Percentiles rank a stretch among this genome's conserved stretches.
Conservation (phyloP, 2,888 invertebrate species). For the Plagodis pulveraria region DNA sequence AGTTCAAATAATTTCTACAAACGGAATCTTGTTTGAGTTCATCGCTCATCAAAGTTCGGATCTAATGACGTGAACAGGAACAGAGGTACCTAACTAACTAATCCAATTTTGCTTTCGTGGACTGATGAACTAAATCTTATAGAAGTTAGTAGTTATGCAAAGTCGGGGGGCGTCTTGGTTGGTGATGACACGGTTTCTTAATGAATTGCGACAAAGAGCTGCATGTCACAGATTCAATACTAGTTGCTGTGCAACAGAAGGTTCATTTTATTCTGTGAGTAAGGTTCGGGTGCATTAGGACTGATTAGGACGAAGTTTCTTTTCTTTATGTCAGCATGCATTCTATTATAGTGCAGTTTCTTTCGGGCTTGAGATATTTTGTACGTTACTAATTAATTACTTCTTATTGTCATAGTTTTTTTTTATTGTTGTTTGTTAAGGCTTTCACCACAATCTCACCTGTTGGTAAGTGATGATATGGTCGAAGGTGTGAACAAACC, state of each 20-base stretch:
- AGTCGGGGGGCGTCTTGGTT: neutral
- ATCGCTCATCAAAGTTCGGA: conserved; percentile 14
- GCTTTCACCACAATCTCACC: too few relatives aligned
- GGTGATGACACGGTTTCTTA: conserved; percentile 15
- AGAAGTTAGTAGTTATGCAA: neutral
- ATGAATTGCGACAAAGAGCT: conserved; percentile 13
- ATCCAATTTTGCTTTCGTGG: conserved; percentile 19
- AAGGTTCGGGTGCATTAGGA: neutral
- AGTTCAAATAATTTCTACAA: conserved; percentile 22
- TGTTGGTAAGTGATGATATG: too few relatives aligned
- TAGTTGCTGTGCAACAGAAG: neutral
- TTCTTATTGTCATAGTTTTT: too few relatives aligned
- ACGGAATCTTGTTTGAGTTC: conserved; percentile 29
- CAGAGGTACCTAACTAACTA: conserved; percentile 19
- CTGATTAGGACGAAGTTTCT: too few relatives aligned
- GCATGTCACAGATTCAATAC: neutral
- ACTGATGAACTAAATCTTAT: conserved; percentile 15
- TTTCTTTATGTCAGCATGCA: too few relatives aligned
- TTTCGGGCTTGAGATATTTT: too few relatives aligned
- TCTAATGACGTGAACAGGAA: conserved; percentile 10
- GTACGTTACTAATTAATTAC: too few relatives aligned
- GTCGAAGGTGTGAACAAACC: too few relatives aligned
- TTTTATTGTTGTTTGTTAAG: too few relatives aligned
- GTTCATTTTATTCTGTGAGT: neutral
- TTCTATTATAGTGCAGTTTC: too few relatives aligned